Conservation (phyloP, 2,797 vertebrate species). For the Triplophysa yarkandensis region DNA sequence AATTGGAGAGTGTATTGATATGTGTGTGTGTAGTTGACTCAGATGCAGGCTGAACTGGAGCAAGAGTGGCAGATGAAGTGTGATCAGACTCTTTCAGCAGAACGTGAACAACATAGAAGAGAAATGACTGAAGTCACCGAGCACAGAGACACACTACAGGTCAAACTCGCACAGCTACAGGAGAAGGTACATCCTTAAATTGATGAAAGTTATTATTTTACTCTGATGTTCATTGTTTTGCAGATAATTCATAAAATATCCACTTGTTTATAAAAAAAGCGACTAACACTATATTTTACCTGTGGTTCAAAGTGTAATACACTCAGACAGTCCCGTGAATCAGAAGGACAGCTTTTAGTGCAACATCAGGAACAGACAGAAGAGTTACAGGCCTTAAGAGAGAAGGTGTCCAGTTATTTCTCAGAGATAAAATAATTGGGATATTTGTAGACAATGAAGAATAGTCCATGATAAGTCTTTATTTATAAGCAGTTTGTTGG, state of each 20-base stretch:
- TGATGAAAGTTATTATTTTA: background rate
- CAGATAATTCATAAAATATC: background rate
- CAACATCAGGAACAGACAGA: slow-evolving; percentile 69
- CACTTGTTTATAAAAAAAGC: background rate
- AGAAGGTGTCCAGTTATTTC: slow-evolving; percentile 70
- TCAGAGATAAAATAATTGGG: no score
- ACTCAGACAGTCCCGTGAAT: slow-evolving; percentile 70
- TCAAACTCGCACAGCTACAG: slow-evolving; percentile 77
- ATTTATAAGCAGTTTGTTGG: background rate
- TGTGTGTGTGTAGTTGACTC: slow-evolving; percentile 70
- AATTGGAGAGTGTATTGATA: slow-evolving; percentile 7
- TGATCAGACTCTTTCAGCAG: slow-evolving; percentile 72
- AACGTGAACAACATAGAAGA: slow-evolving; percentile 78
- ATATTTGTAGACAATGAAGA: no score
- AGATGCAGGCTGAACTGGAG: slow-evolving; percentile 85
- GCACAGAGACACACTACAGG: slow-evolving; percentile 80
- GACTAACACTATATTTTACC: background rate
- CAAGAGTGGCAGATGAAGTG: slow-evolving; percentile 82
- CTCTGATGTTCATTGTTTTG: background rate
- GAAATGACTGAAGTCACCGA: slow-evolving; percentile 77
- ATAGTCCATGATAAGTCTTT: background rate
- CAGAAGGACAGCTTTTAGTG: slow-evolving; percentile 70
- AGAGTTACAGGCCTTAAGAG: slow-evolving; percentile 74
- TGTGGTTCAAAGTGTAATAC: slow-evolving; percentile 65
- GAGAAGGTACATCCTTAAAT: slow-evolving; percentile 74